Conservation (phyloP, 2,888 invertebrate species). For the Nezara viridula region DNA sequence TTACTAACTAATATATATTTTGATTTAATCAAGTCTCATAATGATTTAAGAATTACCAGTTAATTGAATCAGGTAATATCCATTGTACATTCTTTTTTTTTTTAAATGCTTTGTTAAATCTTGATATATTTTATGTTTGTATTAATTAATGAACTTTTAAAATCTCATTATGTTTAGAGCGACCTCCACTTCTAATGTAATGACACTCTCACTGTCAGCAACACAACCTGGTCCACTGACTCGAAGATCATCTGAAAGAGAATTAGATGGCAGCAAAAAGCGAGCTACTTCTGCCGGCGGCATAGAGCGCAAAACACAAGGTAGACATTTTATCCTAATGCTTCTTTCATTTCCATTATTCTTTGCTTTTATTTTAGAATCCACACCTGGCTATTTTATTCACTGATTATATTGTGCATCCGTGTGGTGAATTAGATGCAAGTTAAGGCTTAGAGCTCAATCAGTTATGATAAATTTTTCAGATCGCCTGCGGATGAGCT, state of each 20-base stretch:
- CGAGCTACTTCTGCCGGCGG: slow-evolving; percentile 82
- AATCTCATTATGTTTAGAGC: slow-evolving; percentile 73
- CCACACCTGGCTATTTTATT: slow-evolving; percentile 31
- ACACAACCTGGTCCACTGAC: slow-evolving; percentile 75
- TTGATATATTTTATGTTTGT: too few relatives aligned
- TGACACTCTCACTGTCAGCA: slow-evolving; percentile 78
- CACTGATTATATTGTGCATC: slow-evolving; percentile 31
- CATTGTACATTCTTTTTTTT: too few relatives aligned
- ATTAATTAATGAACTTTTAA: slow-evolving; percentile 30
- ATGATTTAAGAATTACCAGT: too few relatives aligned
- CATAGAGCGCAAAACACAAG: slow-evolving; percentile 73
- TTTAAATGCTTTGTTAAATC: too few relatives aligned
- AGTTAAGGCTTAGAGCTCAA: slow-evolving; percentile 2
- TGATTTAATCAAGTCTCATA: too few relatives aligned
- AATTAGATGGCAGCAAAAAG: slow-evolving; percentile 83
- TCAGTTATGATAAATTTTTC: slow-evolving; percentile 67
- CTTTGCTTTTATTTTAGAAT: slow-evolving; percentile 19
- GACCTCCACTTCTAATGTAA: slow-evolving; percentile 91
- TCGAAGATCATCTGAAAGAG: slow-evolving; percentile 87
- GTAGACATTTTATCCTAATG: slow-evolving; percentile 17
- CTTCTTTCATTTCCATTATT: not conserved
- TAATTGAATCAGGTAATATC: too few relatives aligned
- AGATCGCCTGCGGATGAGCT: slow-evolving; percentile 76
- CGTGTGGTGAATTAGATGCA: slow-evolving; percentile 44
- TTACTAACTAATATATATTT: too few relatives aligned